Percentiles rank a stretch among this genome's conserved stretches.
phyloP scores from a whole-genome alignment of 2,888 invertebrate genomes.

The Dynastes hyllus region DNA sequence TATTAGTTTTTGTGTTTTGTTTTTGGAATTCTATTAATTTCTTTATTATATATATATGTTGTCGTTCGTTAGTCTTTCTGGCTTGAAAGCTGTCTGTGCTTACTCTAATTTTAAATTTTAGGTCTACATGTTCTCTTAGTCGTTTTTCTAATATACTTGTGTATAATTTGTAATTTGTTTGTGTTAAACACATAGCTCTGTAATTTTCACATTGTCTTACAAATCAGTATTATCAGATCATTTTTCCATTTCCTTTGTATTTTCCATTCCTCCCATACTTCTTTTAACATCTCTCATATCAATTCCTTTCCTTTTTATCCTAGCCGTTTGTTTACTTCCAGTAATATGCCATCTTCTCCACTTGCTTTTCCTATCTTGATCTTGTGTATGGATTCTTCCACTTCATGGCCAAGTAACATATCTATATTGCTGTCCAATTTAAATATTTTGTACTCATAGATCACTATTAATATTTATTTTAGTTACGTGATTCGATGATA shows the following conservation, averaged over 20 bases:
- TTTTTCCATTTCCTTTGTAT: neutral
- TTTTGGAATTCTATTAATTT: neutral
- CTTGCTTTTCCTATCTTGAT: neutral
- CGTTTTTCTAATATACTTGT: neutral
- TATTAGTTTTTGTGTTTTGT: neutral
- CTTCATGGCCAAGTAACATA: neutral
- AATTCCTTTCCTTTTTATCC: neutral
- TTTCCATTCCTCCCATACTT: neutral
- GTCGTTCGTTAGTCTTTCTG: neutral
- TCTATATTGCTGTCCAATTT: no score
- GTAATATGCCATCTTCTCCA: neutral
- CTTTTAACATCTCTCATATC: neutral
- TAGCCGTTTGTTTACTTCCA: no score
- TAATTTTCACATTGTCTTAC: neutral
- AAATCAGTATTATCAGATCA: neutral
- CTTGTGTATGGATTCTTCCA: neutral
- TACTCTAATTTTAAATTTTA: neutral
- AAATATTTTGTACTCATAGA: no score
- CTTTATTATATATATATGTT: neutral
- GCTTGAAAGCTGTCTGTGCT: constrained; percentile 2
- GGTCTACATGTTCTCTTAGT: neutral
- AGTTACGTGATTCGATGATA: no score
- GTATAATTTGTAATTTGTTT: constrained; percentile 1
- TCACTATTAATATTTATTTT: no score
- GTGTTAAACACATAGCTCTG: neutral